Evolutionary conservation across 2,797 vertebrate genomes (phyloP), one percentile per base, ranked within the genome.

Genomic region (Characodon lateralis): DNA sequence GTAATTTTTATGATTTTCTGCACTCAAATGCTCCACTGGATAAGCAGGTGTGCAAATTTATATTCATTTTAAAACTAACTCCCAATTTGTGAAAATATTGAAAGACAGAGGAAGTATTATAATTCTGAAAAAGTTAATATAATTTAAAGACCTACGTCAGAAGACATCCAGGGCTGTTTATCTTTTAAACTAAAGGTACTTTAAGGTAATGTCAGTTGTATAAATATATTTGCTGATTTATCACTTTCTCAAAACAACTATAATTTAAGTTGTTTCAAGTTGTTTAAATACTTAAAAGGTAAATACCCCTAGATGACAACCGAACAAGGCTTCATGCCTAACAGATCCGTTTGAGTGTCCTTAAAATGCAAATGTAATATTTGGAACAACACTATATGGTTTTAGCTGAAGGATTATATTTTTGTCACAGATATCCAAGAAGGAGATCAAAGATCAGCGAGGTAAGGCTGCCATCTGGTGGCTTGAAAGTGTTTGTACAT

Each of bases 391-490:
- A 9, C 6, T 7, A 6, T 1, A 18, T 12, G 48, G 5, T 53
- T 53, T 55, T 58, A n/a, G 22, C 6, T 58, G 24, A 58, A 58
- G 2, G 55, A 12, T 9, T 61, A 14, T 28, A 24, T n/a, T 35
- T 50, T 31, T 51, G 22, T 35, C 22, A 2, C 28, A 46, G 74
- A 78, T 81, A 74, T 46, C 12, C 9, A 24, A 28, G n/a, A 70
- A 13, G 7, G 43, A 46, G 39, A 35, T 41, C 22, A 55, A 20
- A 41, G 6, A 72, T n/a, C 16, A 71, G 18, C 76, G 80, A 83
- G 71, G n/a, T 77, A 35, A 55, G 59, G 76, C 74, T 85, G 74
- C 91, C 89, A 89, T 82, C 94, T 93, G 41, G 66, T 94, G 95
- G 90, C 82, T 13, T 41, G 18, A 78, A 77, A 24, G 1, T 70